Conservation (phyloP, 2,113 vertebrate genomes). For the Vidua macroura region DNA sequence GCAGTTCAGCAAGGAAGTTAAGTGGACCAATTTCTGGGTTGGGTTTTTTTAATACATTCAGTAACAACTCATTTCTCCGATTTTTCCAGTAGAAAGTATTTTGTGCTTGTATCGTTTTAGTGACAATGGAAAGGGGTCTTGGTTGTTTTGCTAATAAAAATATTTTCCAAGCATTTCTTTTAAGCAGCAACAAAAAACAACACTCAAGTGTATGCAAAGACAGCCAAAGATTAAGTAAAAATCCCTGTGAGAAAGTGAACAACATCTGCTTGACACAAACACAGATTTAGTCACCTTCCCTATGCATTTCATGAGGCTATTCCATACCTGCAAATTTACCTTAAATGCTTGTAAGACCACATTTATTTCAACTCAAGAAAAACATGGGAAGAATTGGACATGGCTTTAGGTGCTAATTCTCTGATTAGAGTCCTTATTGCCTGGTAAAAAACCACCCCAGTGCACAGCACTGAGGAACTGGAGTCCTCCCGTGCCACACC, state of each 20-base stretch:
- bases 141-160: not conserved
- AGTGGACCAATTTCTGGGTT: not conserved
- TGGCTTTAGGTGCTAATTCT: not conserved
- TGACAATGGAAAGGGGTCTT: not conserved
- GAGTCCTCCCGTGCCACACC: not conserved
- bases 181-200: not conserved
- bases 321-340: not conserved
- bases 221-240: not conserved
- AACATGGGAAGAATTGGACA: accelerated
- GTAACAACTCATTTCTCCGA: not conserved
- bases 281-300: not conserved
- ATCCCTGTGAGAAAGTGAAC: not conserved
- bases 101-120: not conserved
- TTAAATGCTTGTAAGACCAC: not conserved
- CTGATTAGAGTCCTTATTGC: not conserved
- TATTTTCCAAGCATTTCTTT: not conserved
- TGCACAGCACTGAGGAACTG: not conserved
- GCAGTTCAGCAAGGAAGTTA: conserved; percentile 4
- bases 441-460: not conserved
- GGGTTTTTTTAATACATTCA: not conserved
- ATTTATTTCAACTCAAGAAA: not conserved
- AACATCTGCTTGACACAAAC: not conserved
- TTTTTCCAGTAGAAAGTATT: not conserved
- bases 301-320: not conserved
- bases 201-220: not conserved